Conservation (phyloP, 2,797 vertebrate species). For the Hypotaenidia philippensis region DNA sequence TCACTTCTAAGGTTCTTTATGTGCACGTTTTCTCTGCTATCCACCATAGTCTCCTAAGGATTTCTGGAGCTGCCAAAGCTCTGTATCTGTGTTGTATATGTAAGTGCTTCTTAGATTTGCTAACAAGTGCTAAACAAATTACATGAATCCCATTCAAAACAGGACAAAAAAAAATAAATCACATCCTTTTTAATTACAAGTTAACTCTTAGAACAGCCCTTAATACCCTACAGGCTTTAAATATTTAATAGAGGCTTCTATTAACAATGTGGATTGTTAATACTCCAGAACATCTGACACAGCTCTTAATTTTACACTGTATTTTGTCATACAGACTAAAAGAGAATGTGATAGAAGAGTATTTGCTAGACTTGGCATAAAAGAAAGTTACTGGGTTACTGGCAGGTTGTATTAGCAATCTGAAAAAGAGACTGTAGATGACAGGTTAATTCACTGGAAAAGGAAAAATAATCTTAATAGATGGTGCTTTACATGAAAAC, state of each 20-base stretch:
- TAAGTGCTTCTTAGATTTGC: background rate
- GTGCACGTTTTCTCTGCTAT: background rate
- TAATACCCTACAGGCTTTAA: background rate
- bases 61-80: background rate
- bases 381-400: background rate
- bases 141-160: background rate
- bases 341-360: background rate
- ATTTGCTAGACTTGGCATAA: background rate
- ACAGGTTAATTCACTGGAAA: background rate
- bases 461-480: background rate
- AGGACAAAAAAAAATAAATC: background rate
- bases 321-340: background rate
- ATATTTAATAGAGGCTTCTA: background rate
- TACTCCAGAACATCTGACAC: background rate
- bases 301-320: background rate
- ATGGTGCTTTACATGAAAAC: background rate
- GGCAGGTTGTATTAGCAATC: background rate
- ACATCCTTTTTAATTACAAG: background rate
- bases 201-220: background rate
- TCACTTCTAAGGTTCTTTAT: background rate
- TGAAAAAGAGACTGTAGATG: background rate
- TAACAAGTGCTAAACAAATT: background rate
- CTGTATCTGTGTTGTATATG: background rate
- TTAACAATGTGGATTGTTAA: background rate
- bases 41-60: background rate